A percentile compares a stretch with the other conserved stretches of the same genome.
Conservation (phyloP, 2,797 vertebrate genomes). For the Falco berigora region DNA sequence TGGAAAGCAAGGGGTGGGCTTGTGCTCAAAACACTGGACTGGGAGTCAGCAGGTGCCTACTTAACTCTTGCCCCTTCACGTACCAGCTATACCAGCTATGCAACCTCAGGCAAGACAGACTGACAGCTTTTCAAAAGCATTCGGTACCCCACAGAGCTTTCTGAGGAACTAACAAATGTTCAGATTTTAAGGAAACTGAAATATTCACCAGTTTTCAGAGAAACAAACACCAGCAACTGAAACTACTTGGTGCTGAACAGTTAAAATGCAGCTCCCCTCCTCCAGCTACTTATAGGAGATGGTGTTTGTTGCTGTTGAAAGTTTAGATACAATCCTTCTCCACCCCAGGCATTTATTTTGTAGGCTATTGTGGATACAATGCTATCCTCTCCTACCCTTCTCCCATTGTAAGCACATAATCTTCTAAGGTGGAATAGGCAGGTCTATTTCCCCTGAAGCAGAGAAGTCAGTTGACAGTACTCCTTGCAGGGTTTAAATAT, state of each 20-base stretch:
- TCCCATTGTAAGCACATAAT: neutral
- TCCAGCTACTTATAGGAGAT: neutral
- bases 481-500: neutral
- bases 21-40: neutral
- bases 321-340: neutral
- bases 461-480: neutral
- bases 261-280: neutral
- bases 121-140: neutral
- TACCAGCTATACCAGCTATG: neutral
- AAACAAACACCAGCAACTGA: neutral
- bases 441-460: neutral
- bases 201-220: neutral
- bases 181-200: neutral
- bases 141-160: neutral
- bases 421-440: neutral
- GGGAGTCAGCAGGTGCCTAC: neutral
- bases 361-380: neutral
- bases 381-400: neutral
- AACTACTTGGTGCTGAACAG: neutral
- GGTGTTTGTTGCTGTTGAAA: neutral
- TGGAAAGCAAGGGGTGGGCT: accelerated
- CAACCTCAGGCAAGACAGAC: neutral
- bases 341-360: neutral
- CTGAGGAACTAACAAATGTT: neutral
- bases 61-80: neutral